A percentile compares a stretch with the other conserved stretches of the same genome.
Conservation (phyloP, 2,797 vertebrate species). For the Acipenser transmontanus region DNA sequence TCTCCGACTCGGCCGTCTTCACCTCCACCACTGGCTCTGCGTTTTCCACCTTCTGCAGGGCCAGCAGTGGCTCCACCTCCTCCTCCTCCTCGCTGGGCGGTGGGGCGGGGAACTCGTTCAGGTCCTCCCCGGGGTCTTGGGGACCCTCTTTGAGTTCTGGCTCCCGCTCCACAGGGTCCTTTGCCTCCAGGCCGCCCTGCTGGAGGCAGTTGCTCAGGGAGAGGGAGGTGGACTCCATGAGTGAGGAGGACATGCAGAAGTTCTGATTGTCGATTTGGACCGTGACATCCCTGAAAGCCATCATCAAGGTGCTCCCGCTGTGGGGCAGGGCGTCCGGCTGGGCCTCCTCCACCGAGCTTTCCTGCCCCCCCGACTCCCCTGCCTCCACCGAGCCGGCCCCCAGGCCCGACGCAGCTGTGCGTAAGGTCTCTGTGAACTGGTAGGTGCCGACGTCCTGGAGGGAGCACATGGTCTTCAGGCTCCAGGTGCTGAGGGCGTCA, state of each 20-base stretch:
- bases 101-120: constrained; percentile 58
- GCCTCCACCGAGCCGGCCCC: constrained; percentile 47
- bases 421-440: constrained; percentile 84
- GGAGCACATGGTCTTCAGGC: constrained; percentile 90
- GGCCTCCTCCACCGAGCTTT: constrained; percentile 55
- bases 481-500: constrained; percentile 92
- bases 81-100: constrained; percentile 59
- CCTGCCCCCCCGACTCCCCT: constrained; percentile 64
- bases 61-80: constrained; percentile 33
- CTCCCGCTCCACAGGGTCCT: constrained; percentile 30
- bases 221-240: constrained; percentile 78
- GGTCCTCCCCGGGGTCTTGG: constrained; percentile 42
- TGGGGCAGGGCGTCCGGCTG: constrained; percentile 70
- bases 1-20: constrained; percentile 60
- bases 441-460: constrained; percentile 79
- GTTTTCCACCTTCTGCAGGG: constrained; percentile 20
- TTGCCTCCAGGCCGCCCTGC: constrained; percentile 33
- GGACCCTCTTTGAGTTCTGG: constrained; percentile 45
- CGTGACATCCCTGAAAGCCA: constrained; percentile 95
- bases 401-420: constrained; percentile 51
- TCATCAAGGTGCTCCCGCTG: constrained; percentile 90
- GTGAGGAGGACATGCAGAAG: constrained; percentile 88
- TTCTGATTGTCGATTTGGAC: constrained; percentile 96
- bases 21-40: constrained; percentile 47
- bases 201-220: constrained; percentile 81